These are phyloP conservation scores for Tapirus terrestris DNA, from an alignment of 2,113 vertebrate species.

Conservation along the genomic window DNA sequence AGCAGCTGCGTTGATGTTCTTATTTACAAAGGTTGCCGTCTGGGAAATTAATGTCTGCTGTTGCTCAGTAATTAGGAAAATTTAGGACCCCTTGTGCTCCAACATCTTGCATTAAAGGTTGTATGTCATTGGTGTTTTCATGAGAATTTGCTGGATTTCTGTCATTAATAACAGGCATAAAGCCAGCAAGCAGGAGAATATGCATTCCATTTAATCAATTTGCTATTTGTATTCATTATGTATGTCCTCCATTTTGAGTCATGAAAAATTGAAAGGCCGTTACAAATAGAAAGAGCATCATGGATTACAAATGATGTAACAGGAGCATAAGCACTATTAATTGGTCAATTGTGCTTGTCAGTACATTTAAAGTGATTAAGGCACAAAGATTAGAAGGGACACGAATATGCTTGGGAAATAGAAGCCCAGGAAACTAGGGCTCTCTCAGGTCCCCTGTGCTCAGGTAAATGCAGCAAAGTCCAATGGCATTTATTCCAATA, in stretches of 20 bases:
- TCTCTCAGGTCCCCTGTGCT: not conserved
- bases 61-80: slow-evolving; percentile 74
- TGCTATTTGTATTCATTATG: slow-evolving; percentile 86
- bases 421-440: slow-evolving; percentile 51
- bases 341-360: slow-evolving; percentile 86
- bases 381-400: slow-evolving; percentile 77
- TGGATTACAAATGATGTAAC: slow-evolving; percentile 84
- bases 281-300: slow-evolving; percentile 78
- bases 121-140: slow-evolving; percentile 80
- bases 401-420: slow-evolving; percentile 57
- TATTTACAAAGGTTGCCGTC: slow-evolving; percentile 73
- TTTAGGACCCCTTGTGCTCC: slow-evolving; percentile 69
- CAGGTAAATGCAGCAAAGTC: not conserved
- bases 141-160: slow-evolving; percentile 80
- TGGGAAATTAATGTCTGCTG: slow-evolving; percentile 58
- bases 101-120: slow-evolving; percentile 72
- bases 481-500: not conserved
- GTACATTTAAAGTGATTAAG: slow-evolving; percentile 84
- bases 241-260: slow-evolving; percentile 82
- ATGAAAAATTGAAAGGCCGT: slow-evolving; percentile 87
- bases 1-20: slow-evolving; percentile 44
- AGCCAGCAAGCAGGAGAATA: slow-evolving; percentile 72
- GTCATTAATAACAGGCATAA: slow-evolving; percentile 84
- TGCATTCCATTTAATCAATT: slow-evolving; percentile 83
- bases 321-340: slow-evolving; percentile 81